Evolutionary conservation across 2,113 vertebrate species (phyloP), one percentile per base, ranked within the genome.

Genomic region (Hylia prasina): DNA sequence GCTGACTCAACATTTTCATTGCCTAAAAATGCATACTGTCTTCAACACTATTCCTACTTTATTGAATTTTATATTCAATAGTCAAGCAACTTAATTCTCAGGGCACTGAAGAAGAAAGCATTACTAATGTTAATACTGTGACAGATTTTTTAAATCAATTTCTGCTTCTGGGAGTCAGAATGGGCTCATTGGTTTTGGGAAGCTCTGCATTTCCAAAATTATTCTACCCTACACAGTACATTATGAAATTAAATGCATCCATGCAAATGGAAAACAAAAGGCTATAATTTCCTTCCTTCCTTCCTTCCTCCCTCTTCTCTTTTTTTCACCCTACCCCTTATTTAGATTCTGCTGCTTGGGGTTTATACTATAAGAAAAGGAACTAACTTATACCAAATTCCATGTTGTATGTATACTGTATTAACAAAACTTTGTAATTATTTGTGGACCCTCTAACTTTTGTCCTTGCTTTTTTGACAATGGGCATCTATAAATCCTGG

Each of bases 401-500:
- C 24, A 45, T 28, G 3, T 39, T 66, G 5, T 30, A 2, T 28
- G 5, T 24, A 28, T 25, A 58, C 44, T 17, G 3, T 24, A 17
- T 23, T n/a, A 45, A 60, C 21, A n/a, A 68, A 68, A 60, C 6
- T 39, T 53, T 27, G 4, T 15, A 66, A 58, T 2, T 39, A 21
- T 39, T 82, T 35, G 7, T 60, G 20, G n/a, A 18, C 17, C 7
- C 20, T 60, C 40, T 60, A n/a, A 47, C 17, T 61, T 68, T 37
- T 44, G 7, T 13, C 0, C 0, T 21, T 73, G 15, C 1, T n/a
- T 45, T 45, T 68, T 47, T 15, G 1, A 8, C n/a, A 19, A 18
- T 3, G 6, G 13, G 4, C 3, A 45, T 54, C 24, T 30, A 27
- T 20, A 53, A 30, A 30, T 22, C 21, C 39, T 61, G 20, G 11